A percentile compares a stretch with the other conserved stretches of the same genome.
Evolutionary conservation across 2,797 vertebrate species (phyloP).

Genomic region (Chloroceryle inda): DNA sequence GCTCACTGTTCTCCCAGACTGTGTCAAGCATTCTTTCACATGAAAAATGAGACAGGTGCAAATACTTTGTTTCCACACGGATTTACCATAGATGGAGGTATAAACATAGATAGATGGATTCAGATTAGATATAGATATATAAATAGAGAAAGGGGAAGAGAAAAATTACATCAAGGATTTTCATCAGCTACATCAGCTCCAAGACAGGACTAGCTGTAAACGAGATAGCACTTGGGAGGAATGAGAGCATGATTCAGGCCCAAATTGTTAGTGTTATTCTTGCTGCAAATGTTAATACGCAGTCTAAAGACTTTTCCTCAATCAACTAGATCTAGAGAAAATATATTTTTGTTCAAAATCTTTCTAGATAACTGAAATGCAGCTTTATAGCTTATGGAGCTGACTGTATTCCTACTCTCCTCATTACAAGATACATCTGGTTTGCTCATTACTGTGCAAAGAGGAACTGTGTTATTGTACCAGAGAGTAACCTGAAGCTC

Average conservation of each 20-base stretch:
- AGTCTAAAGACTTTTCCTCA: neutral
- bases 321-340: neutral
- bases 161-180: neutral
- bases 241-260: neutral
- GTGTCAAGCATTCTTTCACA: neutral
- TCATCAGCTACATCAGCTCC: neutral
- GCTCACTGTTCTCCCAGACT: neutral
- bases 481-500: constrained; percentile 17
- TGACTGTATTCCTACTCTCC: constrained; percentile 42
- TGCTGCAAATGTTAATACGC: neutral
- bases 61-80: neutral
- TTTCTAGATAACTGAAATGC: neutral
- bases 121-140: too few relatives aligned
- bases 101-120: too few relatives aligned
- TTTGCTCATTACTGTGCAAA: constrained; percentile 15
- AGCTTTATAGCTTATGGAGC: constrained; percentile 26
- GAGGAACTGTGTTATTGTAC: neutral
- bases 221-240: neutral
- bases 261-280: neutral
- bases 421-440: constrained; percentile 1
- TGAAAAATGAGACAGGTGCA: neutral
- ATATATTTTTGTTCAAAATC: neutral
- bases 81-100: neutral
- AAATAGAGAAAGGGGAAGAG: neutral
- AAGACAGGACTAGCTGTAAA: neutral